Evolutionary conservation across 2,888 invertebrate species (phyloP).

Genomic region (Mesoligia furuncula): DNA sequence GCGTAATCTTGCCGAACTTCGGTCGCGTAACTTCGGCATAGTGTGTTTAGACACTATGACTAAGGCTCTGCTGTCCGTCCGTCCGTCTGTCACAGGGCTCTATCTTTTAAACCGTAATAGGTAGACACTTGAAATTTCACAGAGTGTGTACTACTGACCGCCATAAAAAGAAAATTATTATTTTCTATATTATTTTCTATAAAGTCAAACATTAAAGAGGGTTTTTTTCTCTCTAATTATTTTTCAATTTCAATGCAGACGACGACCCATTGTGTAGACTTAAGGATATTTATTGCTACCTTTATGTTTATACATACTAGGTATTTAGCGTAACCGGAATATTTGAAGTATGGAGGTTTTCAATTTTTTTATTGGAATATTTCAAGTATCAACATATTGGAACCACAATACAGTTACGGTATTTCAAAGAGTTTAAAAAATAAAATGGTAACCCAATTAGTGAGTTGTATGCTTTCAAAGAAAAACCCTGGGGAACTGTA

Average conservation of each 20-base stretch:
- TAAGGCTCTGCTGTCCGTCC: too few species aligned
- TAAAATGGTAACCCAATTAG: conserved; percentile 16
- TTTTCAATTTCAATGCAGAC: not conserved
- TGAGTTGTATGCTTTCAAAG: conserved; percentile 6
- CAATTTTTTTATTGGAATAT: not conserved
- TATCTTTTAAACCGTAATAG: too few species aligned
- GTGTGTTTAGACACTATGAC: too few species aligned
- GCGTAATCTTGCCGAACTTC: too few species aligned
- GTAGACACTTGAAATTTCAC: too few species aligned
- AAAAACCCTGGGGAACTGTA: conserved; percentile 20
- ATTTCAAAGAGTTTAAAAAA: not conserved
- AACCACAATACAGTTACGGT: not conserved
- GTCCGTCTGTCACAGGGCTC: too few species aligned
- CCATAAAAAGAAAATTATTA: too few species aligned
- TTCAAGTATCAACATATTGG: not conserved
- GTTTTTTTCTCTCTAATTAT: not conserved
- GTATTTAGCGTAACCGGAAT: not conserved
- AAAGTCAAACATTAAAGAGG: too few species aligned
- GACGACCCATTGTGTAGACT: not conserved
- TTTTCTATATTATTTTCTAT: too few species aligned
- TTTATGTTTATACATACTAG: not conserved
- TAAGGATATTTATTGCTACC: conserved; percentile 1
- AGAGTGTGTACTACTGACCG: too few species aligned
- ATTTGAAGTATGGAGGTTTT: not conserved
- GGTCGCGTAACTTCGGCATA: too few species aligned